Conservation (phyloP, 2,113 vertebrate genomes). For the Ceratotherium simum region DNA sequence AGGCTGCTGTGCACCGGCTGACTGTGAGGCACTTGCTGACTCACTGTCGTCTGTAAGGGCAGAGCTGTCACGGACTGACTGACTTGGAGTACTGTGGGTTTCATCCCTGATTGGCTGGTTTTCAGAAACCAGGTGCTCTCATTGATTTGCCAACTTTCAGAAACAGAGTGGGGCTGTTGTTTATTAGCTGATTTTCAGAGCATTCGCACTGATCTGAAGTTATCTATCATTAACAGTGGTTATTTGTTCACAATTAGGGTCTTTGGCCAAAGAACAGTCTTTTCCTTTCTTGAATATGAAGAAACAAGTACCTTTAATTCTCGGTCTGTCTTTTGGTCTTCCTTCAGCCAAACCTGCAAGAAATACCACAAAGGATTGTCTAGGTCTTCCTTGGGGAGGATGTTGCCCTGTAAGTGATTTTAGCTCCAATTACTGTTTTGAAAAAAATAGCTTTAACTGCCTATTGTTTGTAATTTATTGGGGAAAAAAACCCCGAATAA, state of each 20-base stretch:
- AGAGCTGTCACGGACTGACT: neutral
- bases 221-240: neutral
- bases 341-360: neutral
- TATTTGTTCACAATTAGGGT: neutral
- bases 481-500: fast-evolving
- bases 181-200: neutral
- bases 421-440: neutral
- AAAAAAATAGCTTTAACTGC: neutral
- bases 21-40: neutral
- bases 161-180: neutral
- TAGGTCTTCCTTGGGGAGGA: neutral
- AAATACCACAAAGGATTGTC: neutral
- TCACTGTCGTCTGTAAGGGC: neutral
- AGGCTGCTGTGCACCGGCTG: neutral
- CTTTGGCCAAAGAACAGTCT: neutral
- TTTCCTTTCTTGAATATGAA: neutral
- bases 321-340: neutral
- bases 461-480: neutral
- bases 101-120: neutral
- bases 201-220: neutral
- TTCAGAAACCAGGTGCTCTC: neutral
- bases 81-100: neutral
- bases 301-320: neutral
- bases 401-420: neutral
- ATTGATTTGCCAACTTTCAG: neutral